Percentiles rank a stretch among this genome's conserved stretches.
Evolutionary conservation across 2,888 invertebrate genomes (phyloP).

Genomic region (Tortricodes alternella): DNA sequence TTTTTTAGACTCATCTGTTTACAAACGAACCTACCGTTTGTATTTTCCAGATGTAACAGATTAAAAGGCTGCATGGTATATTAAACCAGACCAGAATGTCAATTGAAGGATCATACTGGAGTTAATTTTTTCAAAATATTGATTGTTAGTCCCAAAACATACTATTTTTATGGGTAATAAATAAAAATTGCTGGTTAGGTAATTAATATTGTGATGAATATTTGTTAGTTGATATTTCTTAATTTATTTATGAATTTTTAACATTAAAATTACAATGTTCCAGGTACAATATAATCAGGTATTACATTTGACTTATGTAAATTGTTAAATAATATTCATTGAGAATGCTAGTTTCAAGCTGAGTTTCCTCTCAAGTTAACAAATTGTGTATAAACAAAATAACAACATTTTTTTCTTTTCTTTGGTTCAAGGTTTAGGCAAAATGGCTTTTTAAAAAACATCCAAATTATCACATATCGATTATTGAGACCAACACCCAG

Average conservation of each 20-base stretch:
- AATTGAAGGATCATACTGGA: no score
- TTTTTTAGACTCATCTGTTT: no score
- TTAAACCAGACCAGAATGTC: no score
- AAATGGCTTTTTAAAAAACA: conserved; percentile 3
- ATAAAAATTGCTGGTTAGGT: not conserved
- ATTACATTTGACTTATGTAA: conserved; percentile 27
- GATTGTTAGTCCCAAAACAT: no score
- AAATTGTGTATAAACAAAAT: conserved; percentile 14
- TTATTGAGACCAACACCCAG: conserved; percentile 13
- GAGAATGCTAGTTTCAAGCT: conserved; percentile 18
- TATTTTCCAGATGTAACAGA: no score
- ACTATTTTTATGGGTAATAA: not conserved
- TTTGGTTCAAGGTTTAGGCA: conserved; percentile 30
- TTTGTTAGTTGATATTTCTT: conserved; percentile 11
- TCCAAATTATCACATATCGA: conserved; percentile 3
- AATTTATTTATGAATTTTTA: conserved; percentile 26
- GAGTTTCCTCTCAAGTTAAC: conserved; percentile 15
- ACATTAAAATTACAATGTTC: conserved; percentile 29
- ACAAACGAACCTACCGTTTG: no score
- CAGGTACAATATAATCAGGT: conserved; percentile 32
- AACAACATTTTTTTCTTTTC: conserved; percentile 22
- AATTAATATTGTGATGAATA: conserved; percentile 21
- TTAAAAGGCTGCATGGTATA: no score
- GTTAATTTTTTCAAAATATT: no score
- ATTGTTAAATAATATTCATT: conserved; percentile 24